Evolutionary conservation across 1,140 invertebrate species (phyloP).

Genomic region (Drosophila saltans): DNA sequence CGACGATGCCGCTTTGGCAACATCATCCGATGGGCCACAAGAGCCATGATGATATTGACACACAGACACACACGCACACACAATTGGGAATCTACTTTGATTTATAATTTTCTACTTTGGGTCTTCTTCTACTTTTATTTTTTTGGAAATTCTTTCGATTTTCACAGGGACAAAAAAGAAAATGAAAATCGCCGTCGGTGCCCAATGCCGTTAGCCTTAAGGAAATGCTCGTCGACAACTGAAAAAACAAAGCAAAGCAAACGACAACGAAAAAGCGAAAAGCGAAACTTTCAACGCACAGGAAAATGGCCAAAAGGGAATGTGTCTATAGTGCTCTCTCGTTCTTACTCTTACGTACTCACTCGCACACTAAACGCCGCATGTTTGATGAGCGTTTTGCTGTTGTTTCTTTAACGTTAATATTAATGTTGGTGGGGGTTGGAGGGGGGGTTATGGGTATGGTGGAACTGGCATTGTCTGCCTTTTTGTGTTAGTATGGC

Average conservation of each 20-base stretch:
- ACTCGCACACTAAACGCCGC: conserved; percentile 49
- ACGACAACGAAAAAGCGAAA: conserved; percentile 48
- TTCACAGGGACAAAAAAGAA: neutral
- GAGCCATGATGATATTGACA: conserved; percentile 60
- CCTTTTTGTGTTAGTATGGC: conserved; percentile 45
- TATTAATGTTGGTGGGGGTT: conserved; percentile 58
- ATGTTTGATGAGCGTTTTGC: conserved; percentile 71
- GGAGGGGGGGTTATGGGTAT: neutral
- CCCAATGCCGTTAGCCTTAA: conserved; percentile 65
- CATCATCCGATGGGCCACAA: conserved; percentile 81
- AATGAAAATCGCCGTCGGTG: conserved; percentile 24
- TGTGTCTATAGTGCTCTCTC: conserved; percentile 28
- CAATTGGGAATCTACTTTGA: neutral
- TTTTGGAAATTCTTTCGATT: neutral
- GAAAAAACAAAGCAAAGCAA: conserved; percentile 54
- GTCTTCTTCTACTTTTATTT: neutral
- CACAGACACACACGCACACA: conserved; percentile 3
- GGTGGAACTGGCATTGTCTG: conserved; percentile 65
- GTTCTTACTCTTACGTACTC: conserved; percentile 5
- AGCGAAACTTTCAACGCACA: conserved; percentile 66
- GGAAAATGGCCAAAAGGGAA: conserved; percentile 64
- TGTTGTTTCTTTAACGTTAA: conserved; percentile 69
- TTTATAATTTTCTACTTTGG: neutral
- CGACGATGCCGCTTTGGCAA: conserved; percentile 60
- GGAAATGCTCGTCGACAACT: conserved; percentile 69